phyloP scores from a whole-genome alignment of 2,888 invertebrate genomes.

The Mechanitis mazaeus region DNA sequence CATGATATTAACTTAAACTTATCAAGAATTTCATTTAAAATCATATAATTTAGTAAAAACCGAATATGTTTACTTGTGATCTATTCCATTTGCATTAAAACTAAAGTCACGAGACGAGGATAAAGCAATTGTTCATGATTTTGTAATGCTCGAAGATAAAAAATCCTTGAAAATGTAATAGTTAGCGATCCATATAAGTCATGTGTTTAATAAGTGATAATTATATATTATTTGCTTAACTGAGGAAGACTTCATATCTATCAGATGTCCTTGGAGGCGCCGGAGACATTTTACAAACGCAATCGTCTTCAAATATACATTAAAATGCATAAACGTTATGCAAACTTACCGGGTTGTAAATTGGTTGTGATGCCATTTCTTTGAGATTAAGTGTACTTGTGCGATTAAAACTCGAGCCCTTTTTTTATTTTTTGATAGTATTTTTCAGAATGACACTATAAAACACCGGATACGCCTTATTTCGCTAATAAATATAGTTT shows the following conservation, averaged over 20 bases:
- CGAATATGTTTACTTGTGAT: too few species aligned
- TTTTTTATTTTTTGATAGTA: neutral
- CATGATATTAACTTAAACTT: neutral
- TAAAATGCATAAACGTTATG: slow-evolving; percentile 23
- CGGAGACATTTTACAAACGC: slow-evolving; percentile 33
- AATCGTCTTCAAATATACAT: slow-evolving; percentile 26
- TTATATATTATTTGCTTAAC: slow-evolving; percentile 15
- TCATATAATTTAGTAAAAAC: too few species aligned
- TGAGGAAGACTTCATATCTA: slow-evolving; percentile 11
- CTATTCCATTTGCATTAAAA: neutral
- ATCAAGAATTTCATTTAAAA: neutral
- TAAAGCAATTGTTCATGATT: neutral
- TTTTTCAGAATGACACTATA: slow-evolving; percentile 36
- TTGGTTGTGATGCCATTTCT: slow-evolving; percentile 57
- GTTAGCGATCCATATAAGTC: slow-evolving; percentile 7
- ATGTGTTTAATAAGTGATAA: slow-evolving; percentile 5
- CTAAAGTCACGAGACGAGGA: slow-evolving; percentile 3
- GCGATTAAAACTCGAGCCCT: slow-evolving; percentile 1
- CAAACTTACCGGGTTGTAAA: slow-evolving; percentile 63
- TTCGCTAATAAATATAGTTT: slow-evolving; percentile 40
- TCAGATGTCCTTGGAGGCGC: slow-evolving; percentile 52
- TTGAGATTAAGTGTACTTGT: slow-evolving; percentile 7
- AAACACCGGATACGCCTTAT: slow-evolving; percentile 47
- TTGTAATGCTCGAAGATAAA: neutral
- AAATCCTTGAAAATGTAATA: neutral